phyloP scores from a whole-genome alignment of 1,140 invertebrate species.

The Heliothis virescens region DNA sequence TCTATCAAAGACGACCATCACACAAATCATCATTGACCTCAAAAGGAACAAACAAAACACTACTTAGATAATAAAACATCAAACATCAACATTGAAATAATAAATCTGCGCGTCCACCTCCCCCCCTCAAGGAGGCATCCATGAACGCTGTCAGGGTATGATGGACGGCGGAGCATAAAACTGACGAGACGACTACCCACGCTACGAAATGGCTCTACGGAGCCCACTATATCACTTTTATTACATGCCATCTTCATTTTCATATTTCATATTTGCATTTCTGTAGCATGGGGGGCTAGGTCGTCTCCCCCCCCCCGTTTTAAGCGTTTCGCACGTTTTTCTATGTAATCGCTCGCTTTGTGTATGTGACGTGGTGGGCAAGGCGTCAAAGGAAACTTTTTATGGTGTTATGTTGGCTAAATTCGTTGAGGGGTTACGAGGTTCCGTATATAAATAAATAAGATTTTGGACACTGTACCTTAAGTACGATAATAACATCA shows the following conservation, averaged over 20 bases:
- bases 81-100: conserved; percentile 75
- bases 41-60: conserved; percentile 17
- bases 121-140: conserved; percentile 69
- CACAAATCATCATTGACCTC: neutral
- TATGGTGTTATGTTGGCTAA: conserved; percentile 40
- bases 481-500: too few species aligned
- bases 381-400: conserved; percentile 57
- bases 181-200: conserved; percentile 84
- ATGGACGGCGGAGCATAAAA: conserved; percentile 85
- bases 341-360: conserved; percentile 77
- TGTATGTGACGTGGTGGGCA: conserved; percentile 57
- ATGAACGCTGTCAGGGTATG: conserved; percentile 82
- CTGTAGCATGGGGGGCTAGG: conserved; percentile 58
- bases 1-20: neutral
- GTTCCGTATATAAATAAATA: conserved; percentile 44
- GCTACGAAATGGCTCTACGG: conserved; percentile 85
- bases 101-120: conserved; percentile 70
- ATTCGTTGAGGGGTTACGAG: neutral
- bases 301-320: conserved; percentile 55
- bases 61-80: conserved; percentile 59
- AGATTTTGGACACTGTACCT: too few species aligned
- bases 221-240: conserved; percentile 87
- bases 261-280: conserved; percentile 88
- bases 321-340: conserved; percentile 78
- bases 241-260: conserved; percentile 88